A percentile compares a stretch with the other conserved stretches of the same genome.
Conservation (phyloP, 2,113 vertebrate species). For the Esox niger region DNA sequence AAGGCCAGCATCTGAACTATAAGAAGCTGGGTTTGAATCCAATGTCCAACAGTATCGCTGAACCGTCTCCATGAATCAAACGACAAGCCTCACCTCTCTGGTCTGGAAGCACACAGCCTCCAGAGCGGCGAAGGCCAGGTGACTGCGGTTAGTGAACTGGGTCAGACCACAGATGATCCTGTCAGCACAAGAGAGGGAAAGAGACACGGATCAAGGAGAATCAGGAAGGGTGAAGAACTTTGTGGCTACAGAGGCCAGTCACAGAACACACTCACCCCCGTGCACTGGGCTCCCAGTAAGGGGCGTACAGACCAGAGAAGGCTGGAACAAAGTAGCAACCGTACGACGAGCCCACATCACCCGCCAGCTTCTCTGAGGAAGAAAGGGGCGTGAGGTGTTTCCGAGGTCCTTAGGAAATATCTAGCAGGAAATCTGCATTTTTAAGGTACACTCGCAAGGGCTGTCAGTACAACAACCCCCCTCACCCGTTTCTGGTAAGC, state of each 20-base stretch:
- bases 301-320: constrained; percentile 96
- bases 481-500: too few relatives aligned
- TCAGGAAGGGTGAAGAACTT: too few relatives aligned
- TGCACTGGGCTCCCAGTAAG: constrained; percentile 97
- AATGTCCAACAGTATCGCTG: too few relatives aligned
- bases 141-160: constrained; percentile 96
- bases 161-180: constrained; percentile 99
- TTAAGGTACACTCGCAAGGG: too few relatives aligned
- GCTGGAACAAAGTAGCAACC: constrained; percentile 98
- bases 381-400: constrained; percentile 14
- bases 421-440: too few relatives aligned
- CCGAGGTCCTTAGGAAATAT: not conserved
- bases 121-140: constrained; percentile 95
- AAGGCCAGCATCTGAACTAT: too few relatives aligned
- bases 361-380: constrained; percentile 86
- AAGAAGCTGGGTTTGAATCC: too few relatives aligned
- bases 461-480: too few relatives aligned
- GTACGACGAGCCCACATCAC: constrained; percentile 86
- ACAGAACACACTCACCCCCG: constrained; percentile 95
- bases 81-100: constrained; percentile 75
- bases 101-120: constrained; percentile 98
- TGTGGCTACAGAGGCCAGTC: not conserved
- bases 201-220: not conserved
- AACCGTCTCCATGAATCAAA: too few relatives aligned
- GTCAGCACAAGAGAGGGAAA: not conserved